Percentiles rank a stretch among this genome's conserved stretches.
Conservation (phyloP, 2,113 vertebrate species). For the Pycnonotus jocosus region DNA sequence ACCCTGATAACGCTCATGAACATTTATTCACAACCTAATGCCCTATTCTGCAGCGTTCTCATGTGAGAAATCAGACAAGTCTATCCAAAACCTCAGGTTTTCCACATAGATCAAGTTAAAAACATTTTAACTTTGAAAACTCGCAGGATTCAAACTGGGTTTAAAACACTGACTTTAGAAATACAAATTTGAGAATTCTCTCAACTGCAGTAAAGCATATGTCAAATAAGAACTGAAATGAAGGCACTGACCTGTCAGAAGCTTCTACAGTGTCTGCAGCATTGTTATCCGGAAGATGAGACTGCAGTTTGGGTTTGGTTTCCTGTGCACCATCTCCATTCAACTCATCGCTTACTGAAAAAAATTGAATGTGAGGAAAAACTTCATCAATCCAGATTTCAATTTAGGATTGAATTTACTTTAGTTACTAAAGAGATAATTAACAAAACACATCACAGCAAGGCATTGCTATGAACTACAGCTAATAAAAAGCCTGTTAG, state of each 20-base stretch:
- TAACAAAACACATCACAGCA: background rate
- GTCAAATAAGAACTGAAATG: background rate
- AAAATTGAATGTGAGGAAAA: background rate
- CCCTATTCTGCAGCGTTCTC: background rate
- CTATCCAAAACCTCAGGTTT: background rate
- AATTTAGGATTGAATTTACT: background rate
- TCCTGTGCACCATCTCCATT: background rate
- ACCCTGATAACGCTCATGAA: background rate
- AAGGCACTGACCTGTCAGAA: conserved; percentile 50
- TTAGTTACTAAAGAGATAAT: background rate
- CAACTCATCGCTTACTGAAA: conserved; percentile 31
- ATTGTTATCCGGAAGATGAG: background rate
- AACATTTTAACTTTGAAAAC: background rate
- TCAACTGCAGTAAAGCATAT: background rate
- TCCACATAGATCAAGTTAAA: background rate
- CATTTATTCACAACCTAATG: background rate
- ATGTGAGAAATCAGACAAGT: background rate
- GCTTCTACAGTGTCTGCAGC: background rate
- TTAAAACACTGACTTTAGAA: background rate
- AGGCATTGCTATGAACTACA: background rate
- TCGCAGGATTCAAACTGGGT: background rate
- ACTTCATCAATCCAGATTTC: background rate
- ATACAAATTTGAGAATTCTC: background rate
- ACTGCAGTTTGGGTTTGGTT: background rate
- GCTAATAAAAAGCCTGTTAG: background rate